A percentile compares a stretch with the other conserved stretches of the same genome.
Conservation (phyloP, 2,797 vertebrate genomes). For the Brachyalestes nurse region DNA sequence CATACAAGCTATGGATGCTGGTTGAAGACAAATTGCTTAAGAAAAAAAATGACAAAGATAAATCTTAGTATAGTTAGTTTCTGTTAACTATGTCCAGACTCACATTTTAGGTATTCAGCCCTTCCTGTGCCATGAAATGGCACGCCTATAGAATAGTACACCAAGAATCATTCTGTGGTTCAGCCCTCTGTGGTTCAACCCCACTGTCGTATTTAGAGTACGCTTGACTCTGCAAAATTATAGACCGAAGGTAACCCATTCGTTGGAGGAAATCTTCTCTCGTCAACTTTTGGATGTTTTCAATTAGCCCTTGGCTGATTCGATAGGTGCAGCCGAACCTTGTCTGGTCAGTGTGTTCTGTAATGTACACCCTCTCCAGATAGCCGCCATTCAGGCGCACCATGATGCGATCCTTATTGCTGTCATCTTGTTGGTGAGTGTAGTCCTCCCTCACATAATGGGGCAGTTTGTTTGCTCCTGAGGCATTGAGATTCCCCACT, state of each 20-base stretch:
- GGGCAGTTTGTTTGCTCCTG: not conserved
- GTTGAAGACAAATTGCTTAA: not conserved
- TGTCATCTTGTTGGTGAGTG: accelerated
- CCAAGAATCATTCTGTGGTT: conserved; percentile 12
- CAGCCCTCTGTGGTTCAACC: too few relatives aligned
- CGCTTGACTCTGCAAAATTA: too few relatives aligned
- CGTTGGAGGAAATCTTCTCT: not conserved
- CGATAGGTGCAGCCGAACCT: conserved; percentile 22
- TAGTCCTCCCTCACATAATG: not conserved
- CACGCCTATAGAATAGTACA: conserved; percentile 41
- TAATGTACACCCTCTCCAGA: conserved; percentile 32
- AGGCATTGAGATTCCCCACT: conserved; percentile 48
- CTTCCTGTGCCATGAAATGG: too few relatives aligned
- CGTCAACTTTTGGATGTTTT: not conserved
- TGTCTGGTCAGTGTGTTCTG: conserved; percentile 11
- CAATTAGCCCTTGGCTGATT: conserved; percentile 32
- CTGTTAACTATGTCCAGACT: not conserved
- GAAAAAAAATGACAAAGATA: not conserved
- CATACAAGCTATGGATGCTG: not conserved
- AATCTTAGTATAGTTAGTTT: too few relatives aligned
- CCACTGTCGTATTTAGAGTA: too few relatives aligned
- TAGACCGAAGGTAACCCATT: too few relatives aligned
- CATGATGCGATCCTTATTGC: conserved; percentile 57
- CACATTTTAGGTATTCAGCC: not conserved
- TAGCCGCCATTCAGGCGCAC: not conserved